Conservation (phyloP, 2,113 vertebrate genomes). For the Ahaetulla prasina region DNA sequence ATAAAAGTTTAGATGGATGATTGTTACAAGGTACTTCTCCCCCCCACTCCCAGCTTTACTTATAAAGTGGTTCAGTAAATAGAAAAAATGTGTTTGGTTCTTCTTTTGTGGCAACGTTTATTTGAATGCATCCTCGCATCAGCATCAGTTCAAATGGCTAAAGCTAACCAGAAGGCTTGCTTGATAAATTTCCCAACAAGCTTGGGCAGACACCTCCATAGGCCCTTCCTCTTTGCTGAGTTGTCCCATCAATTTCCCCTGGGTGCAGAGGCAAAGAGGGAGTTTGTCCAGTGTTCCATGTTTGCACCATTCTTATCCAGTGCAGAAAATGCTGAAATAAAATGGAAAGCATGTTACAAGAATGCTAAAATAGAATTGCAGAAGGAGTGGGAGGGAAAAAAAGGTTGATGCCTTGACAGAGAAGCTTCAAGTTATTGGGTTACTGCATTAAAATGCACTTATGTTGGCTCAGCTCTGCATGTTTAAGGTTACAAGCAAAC, state of each 20-base stretch:
- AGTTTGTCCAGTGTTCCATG: not conserved
- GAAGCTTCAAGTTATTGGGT: not conserved
- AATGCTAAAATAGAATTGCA: not conserved
- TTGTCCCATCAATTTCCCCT: not conserved
- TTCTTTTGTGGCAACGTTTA: not conserved
- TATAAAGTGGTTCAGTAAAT: not conserved
- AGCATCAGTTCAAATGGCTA: not conserved
- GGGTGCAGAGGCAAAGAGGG: not conserved
- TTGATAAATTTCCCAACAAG: not conserved
- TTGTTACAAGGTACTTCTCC: not conserved
- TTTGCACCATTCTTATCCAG: not conserved
- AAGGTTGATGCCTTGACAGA: not conserved
- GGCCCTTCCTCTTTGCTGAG: not conserved
- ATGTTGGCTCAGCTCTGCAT: not conserved
- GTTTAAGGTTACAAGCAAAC: not conserved
- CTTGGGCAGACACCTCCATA: not conserved
- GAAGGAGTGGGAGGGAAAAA: not conserved
- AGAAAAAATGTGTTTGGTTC: not conserved
- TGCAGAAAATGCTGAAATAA: not conserved
- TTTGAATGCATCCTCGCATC: not conserved
- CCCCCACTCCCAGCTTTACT: not conserved
- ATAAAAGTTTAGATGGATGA: not conserved
- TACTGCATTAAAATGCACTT: not conserved
- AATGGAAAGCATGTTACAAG: not conserved
- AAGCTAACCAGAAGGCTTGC: not conserved